A percentile compares a stretch with the other conserved stretches of the same genome.
phyloP scores from a whole-genome alignment of 2,113 vertebrate species.

The Ahaetulla prasina region DNA sequence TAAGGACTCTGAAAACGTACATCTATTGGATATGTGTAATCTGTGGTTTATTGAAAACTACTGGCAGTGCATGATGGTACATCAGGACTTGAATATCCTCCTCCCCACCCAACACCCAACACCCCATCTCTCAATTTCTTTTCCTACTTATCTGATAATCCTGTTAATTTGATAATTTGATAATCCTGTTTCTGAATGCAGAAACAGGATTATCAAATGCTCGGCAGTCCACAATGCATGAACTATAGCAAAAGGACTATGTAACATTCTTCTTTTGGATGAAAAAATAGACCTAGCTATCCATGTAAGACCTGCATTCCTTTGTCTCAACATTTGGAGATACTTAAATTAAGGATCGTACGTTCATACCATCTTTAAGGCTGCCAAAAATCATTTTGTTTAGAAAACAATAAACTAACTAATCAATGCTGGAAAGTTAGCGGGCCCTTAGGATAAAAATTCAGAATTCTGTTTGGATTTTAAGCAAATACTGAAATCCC shows the following conservation, averaged over 20 bases:
- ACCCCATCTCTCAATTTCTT: background rate
- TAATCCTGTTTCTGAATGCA: too few species aligned
- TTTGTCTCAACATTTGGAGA: background rate
- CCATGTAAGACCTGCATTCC: background rate
- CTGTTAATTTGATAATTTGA: too few species aligned
- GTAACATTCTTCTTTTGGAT: background rate
- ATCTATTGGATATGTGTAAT: background rate
- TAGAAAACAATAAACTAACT: background rate
- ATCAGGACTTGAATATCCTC: background rate
- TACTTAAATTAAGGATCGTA: background rate
- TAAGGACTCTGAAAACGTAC: background rate
- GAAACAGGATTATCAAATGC: background rate
- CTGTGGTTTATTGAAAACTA: background rate
- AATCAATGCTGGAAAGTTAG: background rate
- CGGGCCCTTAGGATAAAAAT: background rate
- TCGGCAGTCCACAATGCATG: background rate
- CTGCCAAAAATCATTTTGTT: background rate
- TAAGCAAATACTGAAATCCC: background rate
- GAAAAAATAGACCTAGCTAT: background rate
- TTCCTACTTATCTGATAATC: background rate
- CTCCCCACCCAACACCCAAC: background rate
- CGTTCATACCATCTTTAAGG: background rate
- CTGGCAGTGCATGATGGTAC: background rate
- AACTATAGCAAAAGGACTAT: background rate
- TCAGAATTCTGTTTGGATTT: background rate